Base-by-base conservation (phyloP, 2,113 vertebrate genomes). In the Calcarius ornatus region DNA sequence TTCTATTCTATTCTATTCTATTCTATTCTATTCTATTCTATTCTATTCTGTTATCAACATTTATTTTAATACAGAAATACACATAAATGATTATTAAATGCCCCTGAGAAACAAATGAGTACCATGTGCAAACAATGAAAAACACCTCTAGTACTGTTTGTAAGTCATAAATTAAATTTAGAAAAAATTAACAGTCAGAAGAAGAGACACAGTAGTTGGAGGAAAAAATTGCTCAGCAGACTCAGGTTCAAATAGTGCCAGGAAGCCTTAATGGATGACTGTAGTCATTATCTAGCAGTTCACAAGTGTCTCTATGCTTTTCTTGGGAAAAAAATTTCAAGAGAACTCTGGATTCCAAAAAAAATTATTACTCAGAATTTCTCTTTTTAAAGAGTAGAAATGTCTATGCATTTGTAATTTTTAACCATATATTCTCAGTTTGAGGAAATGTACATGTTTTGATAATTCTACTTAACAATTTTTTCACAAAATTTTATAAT, bases 31-130 rank as follows among this genome's bases (percentile, higher is more conserved):
- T 10, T 25, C n/a, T 47, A 3, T 27, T 15, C 21, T 76, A 2
- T 42, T 51, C 54, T 57, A n/a, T n/a, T n/a, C n/a, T n/a, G n/a
- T n/a, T n/a, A n/a, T 38, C 27, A 17, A 3, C 3, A 0, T 42
- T 81, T 6, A 23, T 59, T 85, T 79, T 61, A 45, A 51, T 73
- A 23, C 23, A 23, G 16, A 43, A 72, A 16, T 64, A 66, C 18
- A 50, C 1, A 3, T 45, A 4, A 20, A 45, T 43, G 1, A 0
- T 28, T 33, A 25, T 25, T 82, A 73, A 73, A 35, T 81, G 48
- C 5, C 15, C 6, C 6, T 42, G 21, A 91, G 27, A 50, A 35
- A 72, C 3, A 54, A 71, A 50, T 42, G 7, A 64, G 6, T 50
- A 12, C 9, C 40, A 51, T 25, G 5, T 38, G 13, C 16, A 56